Percentiles rank a stretch among this genome's conserved stretches.
phyloP scores from a whole-genome alignment of 1,140 invertebrate species.

The Lasaia peninsularis region DNA sequence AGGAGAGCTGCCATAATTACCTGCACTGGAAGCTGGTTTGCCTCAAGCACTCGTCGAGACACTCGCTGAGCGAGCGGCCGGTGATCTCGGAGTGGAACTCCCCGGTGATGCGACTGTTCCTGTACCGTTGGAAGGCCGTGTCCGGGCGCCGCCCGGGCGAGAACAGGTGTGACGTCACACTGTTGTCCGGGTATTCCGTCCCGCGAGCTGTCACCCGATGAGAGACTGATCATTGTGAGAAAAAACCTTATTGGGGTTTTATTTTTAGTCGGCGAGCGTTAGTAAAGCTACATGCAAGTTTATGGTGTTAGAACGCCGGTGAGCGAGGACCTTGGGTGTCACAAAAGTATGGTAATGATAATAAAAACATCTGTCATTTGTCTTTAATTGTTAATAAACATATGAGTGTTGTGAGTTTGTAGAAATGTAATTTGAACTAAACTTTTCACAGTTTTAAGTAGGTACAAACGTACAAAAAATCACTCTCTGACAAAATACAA shows the following conservation, averaged over 20 bases:
- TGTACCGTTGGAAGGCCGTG: slow-evolving; percentile 92
- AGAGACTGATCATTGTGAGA: slow-evolving; percentile 73
- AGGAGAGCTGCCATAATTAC: slow-evolving; percentile 39
- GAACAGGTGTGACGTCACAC: slow-evolving; percentile 87
- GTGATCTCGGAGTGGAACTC: slow-evolving; percentile 94
- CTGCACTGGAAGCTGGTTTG: slow-evolving; percentile 92
- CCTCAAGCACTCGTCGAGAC: slow-evolving; percentile 91
- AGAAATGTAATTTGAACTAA: no score
- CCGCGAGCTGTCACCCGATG: slow-evolving; percentile 80
- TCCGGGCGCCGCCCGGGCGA: slow-evolving; percentile 88
- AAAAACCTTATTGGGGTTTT: slow-evolving; percentile 63
- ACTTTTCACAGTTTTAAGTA: no score
- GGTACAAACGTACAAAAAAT: no score
- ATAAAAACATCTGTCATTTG: no score
- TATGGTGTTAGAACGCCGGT: background rate
- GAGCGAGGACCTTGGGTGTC: background rate
- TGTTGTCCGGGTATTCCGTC: slow-evolving; percentile 91
- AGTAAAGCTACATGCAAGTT: slow-evolving; percentile 9
- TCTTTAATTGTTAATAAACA: no score
- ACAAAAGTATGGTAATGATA: no score
- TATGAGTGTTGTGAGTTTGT: no score
- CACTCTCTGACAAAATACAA: no score
- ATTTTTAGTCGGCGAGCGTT: slow-evolving; percentile 19
- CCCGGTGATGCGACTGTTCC: slow-evolving; percentile 88
- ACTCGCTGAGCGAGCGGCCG: slow-evolving; percentile 90